Percentiles rank a stretch among this genome's conserved stretches.
These are phyloP conservation scores for Ancistrus triradiatus DNA, from an alignment of 2,113 vertebrate species.

Conservation along the genomic window DNA sequence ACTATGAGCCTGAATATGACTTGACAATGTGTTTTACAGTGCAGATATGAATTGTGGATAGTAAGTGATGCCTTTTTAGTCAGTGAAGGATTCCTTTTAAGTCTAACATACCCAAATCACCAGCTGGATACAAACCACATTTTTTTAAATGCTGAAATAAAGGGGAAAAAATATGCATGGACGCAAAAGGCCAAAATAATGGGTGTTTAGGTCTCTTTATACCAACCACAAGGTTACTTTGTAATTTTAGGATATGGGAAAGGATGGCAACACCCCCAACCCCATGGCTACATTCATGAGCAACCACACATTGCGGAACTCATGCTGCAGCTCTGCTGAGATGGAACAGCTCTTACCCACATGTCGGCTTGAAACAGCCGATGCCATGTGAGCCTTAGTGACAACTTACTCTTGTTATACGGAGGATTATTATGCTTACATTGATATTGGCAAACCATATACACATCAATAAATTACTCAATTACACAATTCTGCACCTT, in stretches of 20 bases:
- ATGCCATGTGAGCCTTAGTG: constrained; percentile 4
- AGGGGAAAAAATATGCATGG: constrained; percentile 23
- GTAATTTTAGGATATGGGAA: constrained; percentile 42
- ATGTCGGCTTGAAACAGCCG: constrained; percentile 6
- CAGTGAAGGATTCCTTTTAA: constrained; percentile 1
- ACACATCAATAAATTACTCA: constrained; percentile 5
- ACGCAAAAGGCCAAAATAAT: constrained; percentile 37
- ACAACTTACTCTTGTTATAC: constrained; percentile 8
- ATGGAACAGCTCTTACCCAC: constrained; percentile 21
- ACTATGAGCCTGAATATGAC: no score
- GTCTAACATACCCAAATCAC: constrained; percentile 14
- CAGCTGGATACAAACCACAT: constrained; percentile 25
- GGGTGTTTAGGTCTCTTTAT: constrained; percentile 33
- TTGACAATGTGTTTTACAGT: no score
- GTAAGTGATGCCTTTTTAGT: background rate
- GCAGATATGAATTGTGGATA: no score
- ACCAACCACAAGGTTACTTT: constrained; percentile 39
- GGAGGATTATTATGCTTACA: constrained; percentile 8
- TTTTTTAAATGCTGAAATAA: constrained; percentile 37
- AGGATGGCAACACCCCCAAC: constrained; percentile 42
- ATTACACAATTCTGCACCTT: constrained; percentile 15
- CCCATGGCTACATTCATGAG: constrained; percentile 46
- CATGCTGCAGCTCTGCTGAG: constrained; percentile 56
- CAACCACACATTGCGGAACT: constrained; percentile 54
- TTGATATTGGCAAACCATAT: background rate